Base-by-base conservation (phyloP, 2,888 invertebrate genomes). In the Ophioninae sp. region DNA sequence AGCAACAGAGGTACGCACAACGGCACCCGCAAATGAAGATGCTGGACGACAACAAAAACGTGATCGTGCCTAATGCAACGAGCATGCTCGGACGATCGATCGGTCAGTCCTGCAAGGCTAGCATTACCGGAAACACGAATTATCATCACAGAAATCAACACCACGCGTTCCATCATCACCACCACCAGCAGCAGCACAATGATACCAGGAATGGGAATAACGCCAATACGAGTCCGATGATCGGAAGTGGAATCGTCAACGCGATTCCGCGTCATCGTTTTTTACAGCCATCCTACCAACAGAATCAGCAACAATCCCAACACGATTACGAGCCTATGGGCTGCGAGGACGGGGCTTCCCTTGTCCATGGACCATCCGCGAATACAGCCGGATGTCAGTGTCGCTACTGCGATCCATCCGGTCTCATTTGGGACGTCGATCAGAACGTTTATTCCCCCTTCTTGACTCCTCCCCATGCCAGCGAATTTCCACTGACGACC, bases 401-500 rank as follows among this genome's bases (percentile, higher is more conserved):
- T 92, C 95, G 96, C 69, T 96, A 96, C 88, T 96, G 96, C 93
- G 96, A 96, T 90, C 96, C 96, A 0, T 94, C 95, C 30, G 95
- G 96, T 74, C 95, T 96, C 91, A 95, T 96, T 86, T 96, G 96
- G 96, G 96, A 96, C 91, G 94, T 95, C 21, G 95, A 96, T 90
- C 94, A 95, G 56, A 94, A 93, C 85, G 93, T 94, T 86, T 94
- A 94, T 87, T 94, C 94, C 13, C 94, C 94, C 1, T 94, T 95
- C 88, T 87, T 94, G 64, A 93, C 94, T 37, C 92, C 94, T 3
- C 93, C 94, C 6, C 86, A 88, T 72, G 81, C 87, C 73, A 83
- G 86, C 81, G 82, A 87, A 88, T 84, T 84, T 64, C 90, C 82
- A 39, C 50, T 64, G 59, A 75, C 75, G 73, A 23, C 87, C 83